Evolutionary conservation across 2,888 invertebrate genomes (phyloP), one percentile per base, ranked within the genome.

Genomic region (Stratiomys singularior): DNA sequence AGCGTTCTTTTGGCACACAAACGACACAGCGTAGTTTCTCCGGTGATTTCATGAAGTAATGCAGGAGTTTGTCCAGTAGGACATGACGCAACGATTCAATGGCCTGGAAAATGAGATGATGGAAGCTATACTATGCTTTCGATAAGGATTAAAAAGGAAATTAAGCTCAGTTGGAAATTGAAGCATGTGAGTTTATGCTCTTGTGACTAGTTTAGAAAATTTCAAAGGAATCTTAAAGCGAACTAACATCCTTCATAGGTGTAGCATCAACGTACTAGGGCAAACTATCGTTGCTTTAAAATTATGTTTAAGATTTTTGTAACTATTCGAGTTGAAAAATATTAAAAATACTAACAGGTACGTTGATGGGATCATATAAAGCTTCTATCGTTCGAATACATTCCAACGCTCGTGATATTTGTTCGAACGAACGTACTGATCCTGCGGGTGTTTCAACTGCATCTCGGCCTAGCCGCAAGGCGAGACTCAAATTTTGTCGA

Each of bases 1-100:
- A 47, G n/a, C 71, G 71, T 46, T 52, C 47, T 27, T 71, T 71
- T n/a, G 71, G 71, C 15, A 71, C 23, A 25, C 71, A 71, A 25
- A 71, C 71, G 46, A 71, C 71, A 25, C 71, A 71, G n/a, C 71
- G 71, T 11, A 71, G 47, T 71, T 71, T 71, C 1, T 71, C 71
- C 7, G 71, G 52, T 28, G 71, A 71, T 52, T 71, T 71, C 71
- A 71, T 71, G 47, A 71, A 71, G 47, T 71, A 71, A 23, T 71
- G 21, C n/a, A 71, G 21, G 5, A 71, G 21, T n/a, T 71, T 71
- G 11, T 71, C 47, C 2, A 71, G 47, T 11, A 71, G 13, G 4
- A 52, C 71, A 25, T 47, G 46, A 9, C 71, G 23, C 25, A 71
- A 25, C 0, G 71, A 71, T 52, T 52, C 71, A 18, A 71, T 71